Conservation (phyloP, 2,113 vertebrate genomes). For the Tympanuchus pallidicinctus region DNA sequence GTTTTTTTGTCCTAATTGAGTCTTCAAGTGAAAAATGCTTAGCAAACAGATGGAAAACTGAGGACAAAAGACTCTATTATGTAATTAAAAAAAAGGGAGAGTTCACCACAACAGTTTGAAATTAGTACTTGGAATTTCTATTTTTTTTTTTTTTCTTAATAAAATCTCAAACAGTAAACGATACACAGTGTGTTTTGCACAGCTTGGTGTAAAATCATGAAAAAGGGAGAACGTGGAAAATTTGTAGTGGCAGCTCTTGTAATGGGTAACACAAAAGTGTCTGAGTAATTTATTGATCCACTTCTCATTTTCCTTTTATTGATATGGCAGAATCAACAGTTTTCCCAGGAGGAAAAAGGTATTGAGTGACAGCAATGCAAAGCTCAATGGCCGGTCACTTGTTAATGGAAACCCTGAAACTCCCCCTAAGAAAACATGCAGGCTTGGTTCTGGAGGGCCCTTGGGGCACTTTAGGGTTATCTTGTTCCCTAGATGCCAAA, state of each 20-base stretch:
- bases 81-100: conserved; percentile 60
- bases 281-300: neutral
- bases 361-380: neutral
- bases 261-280: neutral
- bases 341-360: neutral
- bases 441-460: neutral
- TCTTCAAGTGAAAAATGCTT: conserved; percentile 83
- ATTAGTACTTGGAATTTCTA: conserved; percentile 58
- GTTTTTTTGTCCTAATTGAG: conserved; percentile 79
- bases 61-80: conserved; percentile 78
- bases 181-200: conserved; percentile 38
- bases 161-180: conserved; percentile 35
- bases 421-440: neutral
- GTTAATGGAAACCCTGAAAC: neutral
- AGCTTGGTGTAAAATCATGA: conserved; percentile 40
- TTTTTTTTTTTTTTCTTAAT: conserved; percentile 5
- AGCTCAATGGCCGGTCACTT: neutral
- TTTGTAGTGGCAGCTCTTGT: neutral
- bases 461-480: accelerated
- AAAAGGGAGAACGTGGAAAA: conserved; percentile 19
- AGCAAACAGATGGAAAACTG: conserved; percentile 79
- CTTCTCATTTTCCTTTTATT: neutral
- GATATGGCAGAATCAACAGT: neutral
- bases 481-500: neutral
- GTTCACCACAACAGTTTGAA: conserved; percentile 76